A percentile compares a stretch with the other conserved stretches of the same genome.
Conservation (phyloP, 2,797 vertebrate species). For the Erethizon dorsatum region DNA sequence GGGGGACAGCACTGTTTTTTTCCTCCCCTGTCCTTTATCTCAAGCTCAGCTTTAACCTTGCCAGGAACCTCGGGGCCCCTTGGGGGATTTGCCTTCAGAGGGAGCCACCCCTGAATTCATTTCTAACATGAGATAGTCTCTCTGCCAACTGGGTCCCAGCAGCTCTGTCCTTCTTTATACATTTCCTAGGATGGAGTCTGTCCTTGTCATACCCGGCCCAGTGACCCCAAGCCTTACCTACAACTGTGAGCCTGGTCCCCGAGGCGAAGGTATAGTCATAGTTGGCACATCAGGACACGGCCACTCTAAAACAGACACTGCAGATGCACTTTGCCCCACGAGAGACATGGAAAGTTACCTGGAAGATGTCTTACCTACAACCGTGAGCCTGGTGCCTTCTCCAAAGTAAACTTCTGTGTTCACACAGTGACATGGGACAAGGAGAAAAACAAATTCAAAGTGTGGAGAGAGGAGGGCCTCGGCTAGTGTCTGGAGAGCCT, state of each 20-base stretch:
- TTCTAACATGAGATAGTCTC: background rate
- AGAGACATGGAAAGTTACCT: background rate
- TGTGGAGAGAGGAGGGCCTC: background rate
- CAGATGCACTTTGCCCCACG: fast-evolving
- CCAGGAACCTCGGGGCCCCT: background rate
- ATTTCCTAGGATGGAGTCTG: background rate
- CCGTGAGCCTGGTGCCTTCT: constrained; percentile 85
- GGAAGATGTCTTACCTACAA: constrained; percentile 86
- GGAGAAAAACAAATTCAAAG: constrained; percentile 13
- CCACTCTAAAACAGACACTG: constrained; percentile 82
- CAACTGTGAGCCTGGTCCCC: constrained; percentile 87
- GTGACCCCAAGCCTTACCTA: constrained; percentile 84
- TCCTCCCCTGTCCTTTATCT: background rate
- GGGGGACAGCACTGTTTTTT: background rate
- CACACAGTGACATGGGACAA: constrained; percentile 73
- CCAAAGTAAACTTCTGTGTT: constrained; percentile 71
- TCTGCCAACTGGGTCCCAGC: background rate
- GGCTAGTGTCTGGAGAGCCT: background rate
- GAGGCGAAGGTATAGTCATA: constrained; percentile 87
- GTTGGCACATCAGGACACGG: constrained; percentile 84
- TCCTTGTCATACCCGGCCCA: background rate
- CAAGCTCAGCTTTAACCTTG: background rate
- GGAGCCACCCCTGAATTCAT: background rate
- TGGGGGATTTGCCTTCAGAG: too few relatives aligned
- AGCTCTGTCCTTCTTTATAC: background rate